Percentiles rank a stretch among this genome's conserved stretches.
phyloP scores from a whole-genome alignment of 2,888 invertebrate genomes.

The Drosophila lutescens region DNA sequence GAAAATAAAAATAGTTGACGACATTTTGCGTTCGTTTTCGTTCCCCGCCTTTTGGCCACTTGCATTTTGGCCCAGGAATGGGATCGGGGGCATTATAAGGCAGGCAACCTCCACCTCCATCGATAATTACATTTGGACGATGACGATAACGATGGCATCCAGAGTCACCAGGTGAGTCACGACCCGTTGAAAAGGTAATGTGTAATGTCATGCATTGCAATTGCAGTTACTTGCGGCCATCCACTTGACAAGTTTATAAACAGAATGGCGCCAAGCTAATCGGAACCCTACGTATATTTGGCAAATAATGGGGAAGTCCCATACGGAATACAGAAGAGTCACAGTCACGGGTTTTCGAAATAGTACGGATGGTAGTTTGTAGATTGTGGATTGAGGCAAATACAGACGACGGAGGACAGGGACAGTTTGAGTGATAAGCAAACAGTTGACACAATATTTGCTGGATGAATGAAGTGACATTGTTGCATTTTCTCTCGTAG shows the following conservation, averaged over 20 bases:
- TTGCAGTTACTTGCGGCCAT: conserved; percentile 9
- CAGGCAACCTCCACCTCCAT: conserved; percentile 6
- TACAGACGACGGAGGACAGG: conserved; percentile 15
- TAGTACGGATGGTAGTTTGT: neutral
- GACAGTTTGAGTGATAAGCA: conserved; percentile 35
- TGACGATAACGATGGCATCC: conserved; percentile 10
- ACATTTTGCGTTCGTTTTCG: conserved; percentile 34
- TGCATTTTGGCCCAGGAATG: conserved; percentile 24
- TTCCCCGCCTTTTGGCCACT: conserved; percentile 16
- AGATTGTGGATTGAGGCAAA: neutral
- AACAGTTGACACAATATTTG: conserved; percentile 35
- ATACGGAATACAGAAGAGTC: neutral
- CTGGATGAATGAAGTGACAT: conserved; percentile 24
- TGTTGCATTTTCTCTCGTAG: conserved; percentile 17
- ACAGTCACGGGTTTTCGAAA: conserved; percentile 14
- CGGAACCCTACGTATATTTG: neutral
- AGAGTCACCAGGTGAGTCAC: conserved; percentile 28
- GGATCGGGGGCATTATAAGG: neutral
- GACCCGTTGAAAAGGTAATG: conserved; percentile 1
- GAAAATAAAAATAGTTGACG: conserved; percentile 51
- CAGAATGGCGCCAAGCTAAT: conserved; percentile 36
- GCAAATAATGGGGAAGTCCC: conserved; percentile 22
- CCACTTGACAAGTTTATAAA: conserved; percentile 35
- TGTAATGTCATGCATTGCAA: conserved; percentile 15
- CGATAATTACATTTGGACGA: conserved; percentile 16